phyloP scores from a whole-genome alignment of 2,888 invertebrate species.

The Tribolium freemani region DNA sequence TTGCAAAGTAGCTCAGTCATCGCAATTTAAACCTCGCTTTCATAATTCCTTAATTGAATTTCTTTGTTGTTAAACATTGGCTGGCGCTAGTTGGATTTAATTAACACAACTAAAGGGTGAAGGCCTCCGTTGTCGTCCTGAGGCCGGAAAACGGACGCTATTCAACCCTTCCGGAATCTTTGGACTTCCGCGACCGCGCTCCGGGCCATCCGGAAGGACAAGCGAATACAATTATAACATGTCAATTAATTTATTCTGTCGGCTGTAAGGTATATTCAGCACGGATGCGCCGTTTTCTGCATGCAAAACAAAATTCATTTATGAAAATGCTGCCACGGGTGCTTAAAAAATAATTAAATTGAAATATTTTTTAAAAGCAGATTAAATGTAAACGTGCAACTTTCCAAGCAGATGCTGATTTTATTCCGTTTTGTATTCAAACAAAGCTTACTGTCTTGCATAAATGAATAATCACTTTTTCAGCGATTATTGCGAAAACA shows the following conservation, averaged over 20 bases:
- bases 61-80: conserved; percentile 49
- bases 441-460: conserved; percentile 36
- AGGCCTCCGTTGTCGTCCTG: conserved; percentile 26
- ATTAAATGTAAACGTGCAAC: conserved; percentile 36
- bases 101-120: conserved; percentile 45
- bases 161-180: conserved; percentile 38
- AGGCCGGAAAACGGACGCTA: conserved; percentile 35
- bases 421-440: conserved; percentile 37
- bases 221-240: conserved; percentile 38
- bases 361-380: conserved; percentile 30
- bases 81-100: conserved; percentile 46
- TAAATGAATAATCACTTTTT: conserved; percentile 34
- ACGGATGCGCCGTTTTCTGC: background rate
- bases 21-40: conserved; percentile 36
- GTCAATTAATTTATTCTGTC: conserved; percentile 35
- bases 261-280: conserved; percentile 7
- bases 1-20: background rate
- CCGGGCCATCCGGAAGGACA: conserved; percentile 37
- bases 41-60: conserved; percentile 52
- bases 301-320: conserved; percentile 33
- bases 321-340: conserved; percentile 22
- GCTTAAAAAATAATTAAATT: conserved; percentile 38
- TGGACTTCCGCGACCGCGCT: conserved; percentile 38
- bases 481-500: conserved; percentile 24
- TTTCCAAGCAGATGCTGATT: conserved; percentile 32